Percentiles rank a stretch among this genome's conserved stretches.
Evolutionary conservation across 2,113 vertebrate species (phyloP).

Genomic region (Chloroceryle aenea): DNA sequence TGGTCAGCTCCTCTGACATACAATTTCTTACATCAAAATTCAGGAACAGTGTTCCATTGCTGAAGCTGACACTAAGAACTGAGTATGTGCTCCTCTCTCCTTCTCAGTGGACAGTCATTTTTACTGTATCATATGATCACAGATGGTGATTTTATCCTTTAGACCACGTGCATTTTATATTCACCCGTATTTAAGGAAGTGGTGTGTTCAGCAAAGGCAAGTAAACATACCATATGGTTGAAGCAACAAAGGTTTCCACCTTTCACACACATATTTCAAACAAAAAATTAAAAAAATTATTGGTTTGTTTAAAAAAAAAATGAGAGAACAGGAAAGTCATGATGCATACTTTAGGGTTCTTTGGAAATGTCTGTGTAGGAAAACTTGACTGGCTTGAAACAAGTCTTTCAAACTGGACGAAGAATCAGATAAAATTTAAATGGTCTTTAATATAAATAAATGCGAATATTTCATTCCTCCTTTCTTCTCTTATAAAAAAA

Average conservation of each 20-base stretch:
- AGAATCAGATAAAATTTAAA: not conserved
- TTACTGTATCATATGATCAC: not conserved
- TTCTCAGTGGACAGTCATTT: not conserved
- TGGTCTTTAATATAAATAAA: not conserved
- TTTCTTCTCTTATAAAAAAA: not conserved
- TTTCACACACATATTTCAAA: not conserved
- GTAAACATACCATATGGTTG: not conserved
- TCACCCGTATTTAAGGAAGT: not conserved
- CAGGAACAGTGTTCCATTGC: not conserved
- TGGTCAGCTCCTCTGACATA: not conserved
- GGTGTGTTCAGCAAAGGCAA: not conserved
- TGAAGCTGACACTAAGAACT: not conserved
- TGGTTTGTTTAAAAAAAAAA: not conserved
- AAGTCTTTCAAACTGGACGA: not conserved
- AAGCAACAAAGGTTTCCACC: not conserved
- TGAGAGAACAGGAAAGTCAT: not conserved
- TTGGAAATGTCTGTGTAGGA: not conserved
- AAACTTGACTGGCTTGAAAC: not conserved
- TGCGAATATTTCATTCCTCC: not conserved
- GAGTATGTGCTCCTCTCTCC: not conserved
- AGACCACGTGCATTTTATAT: not conserved
- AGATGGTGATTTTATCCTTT: not conserved
- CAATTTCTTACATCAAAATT: not conserved
- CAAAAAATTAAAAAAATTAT: not conserved
- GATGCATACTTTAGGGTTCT: not conserved